phyloP scores from a whole-genome alignment of 1,140 invertebrate genomes.

The Paracyclopina nana region DNA sequence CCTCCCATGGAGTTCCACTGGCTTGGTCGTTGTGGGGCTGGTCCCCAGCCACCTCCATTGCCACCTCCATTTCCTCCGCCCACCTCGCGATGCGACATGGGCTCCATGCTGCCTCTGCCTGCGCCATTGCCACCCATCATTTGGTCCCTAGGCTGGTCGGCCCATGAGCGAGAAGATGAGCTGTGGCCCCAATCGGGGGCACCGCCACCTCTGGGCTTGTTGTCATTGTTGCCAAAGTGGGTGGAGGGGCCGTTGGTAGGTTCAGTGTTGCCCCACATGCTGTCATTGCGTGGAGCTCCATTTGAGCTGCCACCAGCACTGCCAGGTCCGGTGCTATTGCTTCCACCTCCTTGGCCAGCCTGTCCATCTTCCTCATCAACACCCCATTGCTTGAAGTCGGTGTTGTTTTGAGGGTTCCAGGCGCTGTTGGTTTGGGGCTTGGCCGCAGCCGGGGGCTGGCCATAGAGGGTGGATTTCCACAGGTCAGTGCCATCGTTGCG shows the following conservation, averaged over 20 bases:
- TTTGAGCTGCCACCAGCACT: neutral
- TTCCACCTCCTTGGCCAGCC: neutral
- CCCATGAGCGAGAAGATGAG: no score
- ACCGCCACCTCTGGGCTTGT: no score
- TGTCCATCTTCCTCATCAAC: constrained; percentile 9
- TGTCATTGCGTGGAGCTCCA: no score
- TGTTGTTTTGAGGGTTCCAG: constrained; percentile 8
- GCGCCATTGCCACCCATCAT: no score
- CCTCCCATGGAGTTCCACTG: neutral
- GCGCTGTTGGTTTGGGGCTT: constrained; percentile 1
- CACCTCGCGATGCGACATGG: neutral
- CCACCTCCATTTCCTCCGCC: neutral
- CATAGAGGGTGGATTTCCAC: constrained; percentile 11
- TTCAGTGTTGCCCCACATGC: no score
- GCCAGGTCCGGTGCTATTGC: neutral
- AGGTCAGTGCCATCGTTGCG: constrained; percentile 14
- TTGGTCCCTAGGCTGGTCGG: no score
- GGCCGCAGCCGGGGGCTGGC: neutral
- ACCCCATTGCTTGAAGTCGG: constrained; percentile 15
- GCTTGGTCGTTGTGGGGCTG: neutral
- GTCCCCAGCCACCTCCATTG: neutral
- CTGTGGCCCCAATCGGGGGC: no score
- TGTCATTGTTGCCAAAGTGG: no score
- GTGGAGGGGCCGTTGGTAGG: no score
- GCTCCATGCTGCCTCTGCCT: no score